These are phyloP conservation scores for Nycteola revayana DNA, from an alignment of 2,888 invertebrate species.

Conservation along the genomic window DNA sequence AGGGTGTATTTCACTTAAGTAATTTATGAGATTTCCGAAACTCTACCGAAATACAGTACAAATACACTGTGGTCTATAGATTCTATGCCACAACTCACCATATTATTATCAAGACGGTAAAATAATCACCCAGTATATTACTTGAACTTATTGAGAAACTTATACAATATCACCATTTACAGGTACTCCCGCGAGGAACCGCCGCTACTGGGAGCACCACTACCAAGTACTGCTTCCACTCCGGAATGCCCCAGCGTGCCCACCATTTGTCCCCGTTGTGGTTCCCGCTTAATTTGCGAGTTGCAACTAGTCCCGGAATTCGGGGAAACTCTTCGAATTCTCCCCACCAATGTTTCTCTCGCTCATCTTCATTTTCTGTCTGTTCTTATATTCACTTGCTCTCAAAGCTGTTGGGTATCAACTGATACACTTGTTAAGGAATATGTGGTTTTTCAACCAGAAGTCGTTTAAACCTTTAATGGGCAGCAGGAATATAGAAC, in stretches of 20 bases:
- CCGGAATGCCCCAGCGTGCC: constrained; percentile 57
- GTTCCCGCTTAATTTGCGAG: constrained; percentile 88
- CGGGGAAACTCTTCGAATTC: constrained; percentile 85
- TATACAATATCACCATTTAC: too few species aligned
- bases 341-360: constrained; percentile 72
- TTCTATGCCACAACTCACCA: too few species aligned
- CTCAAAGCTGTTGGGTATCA: constrained; percentile 91
- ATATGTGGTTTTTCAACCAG: constrained; percentile 88
- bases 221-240: constrained; percentile 65
- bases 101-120: too few species aligned
- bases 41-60: too few species aligned
- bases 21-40: too few species aligned
- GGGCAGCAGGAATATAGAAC: too few species aligned
- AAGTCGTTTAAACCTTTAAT: constrained; percentile 75
- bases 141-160: too few species aligned
- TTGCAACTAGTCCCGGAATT: constrained; percentile 92
- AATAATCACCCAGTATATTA: too few species aligned
- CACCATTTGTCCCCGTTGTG: constrained; percentile 85
- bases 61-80: too few species aligned
- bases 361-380: constrained; percentile 91
- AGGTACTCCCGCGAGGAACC: constrained; percentile 89
- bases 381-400: constrained; percentile 92
- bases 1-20: too few species aligned
- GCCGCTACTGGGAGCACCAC: constrained; percentile 86
- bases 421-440: constrained; percentile 86